Conservation (phyloP, 2,113 vertebrate species). For the Vulpes vulpes region DNA sequence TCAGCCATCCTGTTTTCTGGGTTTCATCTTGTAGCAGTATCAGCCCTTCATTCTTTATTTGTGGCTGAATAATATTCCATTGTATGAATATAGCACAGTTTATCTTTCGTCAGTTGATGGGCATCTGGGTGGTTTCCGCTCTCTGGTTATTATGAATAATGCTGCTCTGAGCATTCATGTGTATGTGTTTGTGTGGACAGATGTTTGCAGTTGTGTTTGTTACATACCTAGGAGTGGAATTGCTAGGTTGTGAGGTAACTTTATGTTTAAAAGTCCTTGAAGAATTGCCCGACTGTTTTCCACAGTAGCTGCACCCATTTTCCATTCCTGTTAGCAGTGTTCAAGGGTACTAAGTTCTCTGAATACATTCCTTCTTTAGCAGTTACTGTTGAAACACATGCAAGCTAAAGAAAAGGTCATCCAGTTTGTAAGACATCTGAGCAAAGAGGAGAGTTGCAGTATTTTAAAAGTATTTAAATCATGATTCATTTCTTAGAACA, state of each 20-base stretch:
- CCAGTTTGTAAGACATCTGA: conserved; percentile 69
- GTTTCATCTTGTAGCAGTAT: not conserved
- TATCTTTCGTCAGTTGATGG: not conserved
- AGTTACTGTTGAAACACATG: not conserved
- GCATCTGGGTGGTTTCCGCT: not conserved
- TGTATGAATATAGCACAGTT: not conserved
- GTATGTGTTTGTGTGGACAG: not conserved
- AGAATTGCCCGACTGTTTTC: not conserved
- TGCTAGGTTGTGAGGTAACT: not conserved
- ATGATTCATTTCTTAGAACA: conserved; percentile 76
- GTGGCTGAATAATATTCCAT: not conserved
- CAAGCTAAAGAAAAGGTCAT: conserved; percentile 38
- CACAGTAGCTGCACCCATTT: too few relatives aligned
- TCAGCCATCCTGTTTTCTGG: not conserved
- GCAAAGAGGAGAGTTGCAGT: conserved; percentile 52
- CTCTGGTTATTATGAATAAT: not conserved
- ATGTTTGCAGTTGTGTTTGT: not conserved
- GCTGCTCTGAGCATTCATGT: not conserved
- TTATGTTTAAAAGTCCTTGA: not conserved
- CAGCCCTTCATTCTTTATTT: not conserved
- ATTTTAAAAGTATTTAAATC: conserved; percentile 54
- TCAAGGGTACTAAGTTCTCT: not conserved
- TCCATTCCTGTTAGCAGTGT: not conserved
- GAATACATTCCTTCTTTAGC: not conserved
- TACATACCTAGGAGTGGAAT: not conserved